Evolutionary conservation across 2,113 vertebrate species (phyloP).

Genomic region (Emydura subglobosa): DNA sequence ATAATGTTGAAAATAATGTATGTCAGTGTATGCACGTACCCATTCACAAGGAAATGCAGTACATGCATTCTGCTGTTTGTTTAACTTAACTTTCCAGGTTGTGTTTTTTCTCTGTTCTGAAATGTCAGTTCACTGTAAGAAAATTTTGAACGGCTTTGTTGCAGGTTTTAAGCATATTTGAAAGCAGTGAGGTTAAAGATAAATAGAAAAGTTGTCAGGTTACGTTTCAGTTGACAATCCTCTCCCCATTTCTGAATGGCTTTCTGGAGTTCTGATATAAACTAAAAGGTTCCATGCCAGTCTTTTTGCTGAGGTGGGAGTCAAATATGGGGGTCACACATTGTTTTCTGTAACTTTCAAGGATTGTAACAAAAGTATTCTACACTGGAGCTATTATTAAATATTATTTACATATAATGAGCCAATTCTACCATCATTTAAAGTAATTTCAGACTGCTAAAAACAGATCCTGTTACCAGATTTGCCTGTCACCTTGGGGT

Average conservation of each 20-base stretch:
- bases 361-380: background rate
- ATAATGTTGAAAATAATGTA: background rate
- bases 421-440: background rate
- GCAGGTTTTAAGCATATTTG: background rate
- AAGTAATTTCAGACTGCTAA: background rate
- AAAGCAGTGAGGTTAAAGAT: background rate
- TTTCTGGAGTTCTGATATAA: background rate
- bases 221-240: background rate
- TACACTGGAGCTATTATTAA: background rate
- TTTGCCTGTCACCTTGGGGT: too few relatives aligned
- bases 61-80: background rate
- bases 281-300: background rate
- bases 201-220: background rate
- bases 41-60: background rate
- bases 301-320: background rate
- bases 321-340: background rate
- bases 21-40: background rate
- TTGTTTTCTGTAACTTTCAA: background rate
- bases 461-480: background rate
- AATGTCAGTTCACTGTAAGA: background rate
- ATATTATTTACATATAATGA: background rate
- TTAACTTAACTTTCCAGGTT: background rate
- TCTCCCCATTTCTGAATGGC: background rate
- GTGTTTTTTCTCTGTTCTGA: background rate
- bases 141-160: background rate